A percentile compares a stretch with the other conserved stretches of the same genome.
These are phyloP conservation scores for Phylloscopus whistleri DNA, from an alignment of 2,113 vertebrate genomes.

Conservation along the genomic window DNA sequence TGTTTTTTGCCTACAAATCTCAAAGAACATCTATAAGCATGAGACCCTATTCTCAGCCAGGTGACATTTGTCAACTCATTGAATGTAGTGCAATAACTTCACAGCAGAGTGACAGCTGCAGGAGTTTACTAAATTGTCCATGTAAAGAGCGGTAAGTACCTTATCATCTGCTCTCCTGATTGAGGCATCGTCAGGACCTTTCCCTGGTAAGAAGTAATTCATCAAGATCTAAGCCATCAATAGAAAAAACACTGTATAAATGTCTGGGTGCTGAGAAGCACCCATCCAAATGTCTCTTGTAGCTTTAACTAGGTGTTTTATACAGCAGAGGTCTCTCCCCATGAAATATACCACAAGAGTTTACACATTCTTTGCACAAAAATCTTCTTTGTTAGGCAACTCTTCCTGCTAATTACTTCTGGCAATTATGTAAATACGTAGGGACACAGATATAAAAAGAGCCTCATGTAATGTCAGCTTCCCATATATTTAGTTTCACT, in stretches of 20 bases:
- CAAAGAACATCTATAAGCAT: not conserved
- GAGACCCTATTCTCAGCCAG: not conserved
- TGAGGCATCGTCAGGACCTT: not conserved
- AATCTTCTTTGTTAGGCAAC: not conserved
- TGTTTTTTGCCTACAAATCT: not conserved
- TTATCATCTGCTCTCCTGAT: not conserved
- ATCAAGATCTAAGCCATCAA: not conserved
- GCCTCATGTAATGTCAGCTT: not conserved
- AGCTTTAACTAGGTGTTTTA: not conserved
- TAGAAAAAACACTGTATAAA: not conserved
- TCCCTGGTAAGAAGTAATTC: not conserved
- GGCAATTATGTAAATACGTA: slow-evolving; percentile 33
- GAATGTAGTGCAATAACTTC: not conserved
- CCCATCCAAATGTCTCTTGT: not conserved
- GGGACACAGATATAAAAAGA: not conserved
- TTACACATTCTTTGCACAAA: not conserved
- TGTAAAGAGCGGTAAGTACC: not conserved
- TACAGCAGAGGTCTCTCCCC: not conserved
- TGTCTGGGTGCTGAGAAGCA: not conserved
- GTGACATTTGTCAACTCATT: not conserved
- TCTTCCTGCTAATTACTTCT: slow-evolving; percentile 31
- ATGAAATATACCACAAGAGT: not conserved
- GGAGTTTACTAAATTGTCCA: not conserved
- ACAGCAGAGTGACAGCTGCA: not conserved
- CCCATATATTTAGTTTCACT: not conserved